These are phyloP conservation scores for Babyrousa celebensis DNA, from an alignment of 2,797 vertebrate species.

Conservation along the genomic window DNA sequence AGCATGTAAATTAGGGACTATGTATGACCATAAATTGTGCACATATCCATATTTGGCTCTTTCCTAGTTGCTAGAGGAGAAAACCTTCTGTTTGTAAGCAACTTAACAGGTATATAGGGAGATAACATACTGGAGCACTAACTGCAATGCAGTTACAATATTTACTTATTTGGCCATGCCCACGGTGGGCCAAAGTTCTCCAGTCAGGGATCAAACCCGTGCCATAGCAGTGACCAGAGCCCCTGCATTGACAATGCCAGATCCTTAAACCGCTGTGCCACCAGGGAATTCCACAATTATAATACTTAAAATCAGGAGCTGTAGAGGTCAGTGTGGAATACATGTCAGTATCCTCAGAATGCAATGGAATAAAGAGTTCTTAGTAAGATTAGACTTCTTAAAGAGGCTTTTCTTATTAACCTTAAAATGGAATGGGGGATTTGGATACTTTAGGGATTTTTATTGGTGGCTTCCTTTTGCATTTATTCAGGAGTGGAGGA, in stretches of 20 bases:
- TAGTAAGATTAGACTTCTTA: not conserved
- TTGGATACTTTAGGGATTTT: not conserved
- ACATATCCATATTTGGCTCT: not conserved
- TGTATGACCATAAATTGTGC: not conserved
- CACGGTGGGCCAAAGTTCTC: no score
- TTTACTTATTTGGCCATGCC: not conserved
- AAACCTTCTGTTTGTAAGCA: not conserved
- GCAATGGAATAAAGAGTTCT: not conserved
- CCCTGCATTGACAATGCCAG: no score
- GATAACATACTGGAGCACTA: not conserved
- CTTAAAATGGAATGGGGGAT: not conserved
- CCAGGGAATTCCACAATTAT: not conserved
- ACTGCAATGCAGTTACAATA: not conserved
- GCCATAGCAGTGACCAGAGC: no score
- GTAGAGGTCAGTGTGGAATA: not conserved
- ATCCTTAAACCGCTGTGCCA: no score
- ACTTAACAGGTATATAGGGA: not conserved
- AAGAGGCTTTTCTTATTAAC: not conserved
- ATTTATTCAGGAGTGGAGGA: not conserved
- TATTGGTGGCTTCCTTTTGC: not conserved
- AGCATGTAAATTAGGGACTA: not conserved
- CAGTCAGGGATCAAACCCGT: no score
- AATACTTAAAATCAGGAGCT: not conserved
- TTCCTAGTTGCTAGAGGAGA: not conserved
- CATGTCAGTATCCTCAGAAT: not conserved